phyloP scores from a whole-genome alignment of 1,140 invertebrate genomes.

The Thaumatotibia leucotreta region DNA sequence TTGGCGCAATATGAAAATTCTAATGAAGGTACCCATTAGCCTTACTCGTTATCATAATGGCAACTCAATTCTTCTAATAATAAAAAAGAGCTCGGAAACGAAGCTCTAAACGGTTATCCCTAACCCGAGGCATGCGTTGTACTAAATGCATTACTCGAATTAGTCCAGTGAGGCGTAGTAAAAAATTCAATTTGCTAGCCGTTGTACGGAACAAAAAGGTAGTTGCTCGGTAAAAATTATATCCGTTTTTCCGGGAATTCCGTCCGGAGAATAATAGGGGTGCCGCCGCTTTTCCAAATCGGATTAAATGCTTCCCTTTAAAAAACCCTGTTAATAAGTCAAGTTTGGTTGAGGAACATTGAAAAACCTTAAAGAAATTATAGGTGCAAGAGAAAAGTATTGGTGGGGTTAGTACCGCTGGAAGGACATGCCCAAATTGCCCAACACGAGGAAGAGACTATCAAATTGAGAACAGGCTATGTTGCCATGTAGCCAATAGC shows the following conservation, averaged over 20 bases:
- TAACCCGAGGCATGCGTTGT: slow-evolving; percentile 41
- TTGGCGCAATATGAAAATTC: no score
- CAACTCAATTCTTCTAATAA: neutral
- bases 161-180: slow-evolving; percentile 62
- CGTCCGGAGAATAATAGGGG: slow-evolving; percentile 44
- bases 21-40: no score
- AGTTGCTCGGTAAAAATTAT: slow-evolving; percentile 58
- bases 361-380: neutral
- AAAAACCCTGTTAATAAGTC: slow-evolving; percentile 39
- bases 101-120: slow-evolving; percentile 1
- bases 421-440: no score
- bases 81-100: neutral
- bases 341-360: slow-evolving; percentile 15
- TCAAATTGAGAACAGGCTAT: no score
- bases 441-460: no score
- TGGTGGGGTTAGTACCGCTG: no score
- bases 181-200: slow-evolving; percentile 72
- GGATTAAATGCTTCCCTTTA: slow-evolving; percentile 55
- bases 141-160: slow-evolving; percentile 69
- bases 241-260: slow-evolving; percentile 54
- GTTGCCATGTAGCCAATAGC: no score
- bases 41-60: neutral
- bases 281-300: slow-evolving; percentile 50
- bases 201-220: slow-evolving; percentile 52
- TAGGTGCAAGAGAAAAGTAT: no score